These are phyloP conservation scores for Hippocampus zosterae DNA, from an alignment of 2,113 vertebrate species.

Conservation along the genomic window DNA sequence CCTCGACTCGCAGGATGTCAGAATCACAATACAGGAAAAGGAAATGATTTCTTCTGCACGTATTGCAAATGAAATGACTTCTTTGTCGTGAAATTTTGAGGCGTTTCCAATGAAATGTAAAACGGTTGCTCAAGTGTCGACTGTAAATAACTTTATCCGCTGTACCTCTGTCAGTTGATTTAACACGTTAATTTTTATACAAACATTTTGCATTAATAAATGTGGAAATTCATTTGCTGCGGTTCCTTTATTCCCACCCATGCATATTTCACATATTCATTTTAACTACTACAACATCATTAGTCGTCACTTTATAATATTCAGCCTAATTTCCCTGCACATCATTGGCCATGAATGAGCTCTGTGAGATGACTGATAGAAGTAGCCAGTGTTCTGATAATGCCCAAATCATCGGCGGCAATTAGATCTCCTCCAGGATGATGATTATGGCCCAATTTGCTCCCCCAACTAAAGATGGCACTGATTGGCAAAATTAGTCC, in stretches of 20 bases:
- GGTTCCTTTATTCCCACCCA: background rate
- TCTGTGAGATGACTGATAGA: constrained; percentile 60
- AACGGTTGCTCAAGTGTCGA: background rate
- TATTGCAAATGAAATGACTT: constrained; percentile 14
- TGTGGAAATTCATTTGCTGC: constrained; percentile 6
- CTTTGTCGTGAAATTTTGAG: constrained; percentile 13
- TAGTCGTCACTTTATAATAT: constrained; percentile 47
- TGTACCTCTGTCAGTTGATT: constrained; percentile 12
- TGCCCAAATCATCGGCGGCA: constrained; percentile 57
- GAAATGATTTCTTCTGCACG: constrained; percentile 35
- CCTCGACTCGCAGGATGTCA: constrained; percentile 7
- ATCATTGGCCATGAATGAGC: constrained; percentile 45
- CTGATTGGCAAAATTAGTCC: constrained; percentile 65
- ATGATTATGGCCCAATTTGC: constrained; percentile 64
- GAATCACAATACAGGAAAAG: background rate
- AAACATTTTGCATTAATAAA: constrained; percentile 55
- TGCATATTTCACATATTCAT: constrained; percentile 9
- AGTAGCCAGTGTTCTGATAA: constrained; percentile 52
- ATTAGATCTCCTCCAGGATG: constrained; percentile 59
- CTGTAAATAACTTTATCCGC: background rate
- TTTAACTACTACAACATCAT: constrained; percentile 22
- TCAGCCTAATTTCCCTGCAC: constrained; percentile 37
- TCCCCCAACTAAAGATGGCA: constrained; percentile 60
- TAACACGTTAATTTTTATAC: constrained; percentile 14
- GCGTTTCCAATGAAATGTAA: constrained; percentile 24